Conservation (phyloP, 1,140 invertebrate species). For the Drepana arcuata region DNA sequence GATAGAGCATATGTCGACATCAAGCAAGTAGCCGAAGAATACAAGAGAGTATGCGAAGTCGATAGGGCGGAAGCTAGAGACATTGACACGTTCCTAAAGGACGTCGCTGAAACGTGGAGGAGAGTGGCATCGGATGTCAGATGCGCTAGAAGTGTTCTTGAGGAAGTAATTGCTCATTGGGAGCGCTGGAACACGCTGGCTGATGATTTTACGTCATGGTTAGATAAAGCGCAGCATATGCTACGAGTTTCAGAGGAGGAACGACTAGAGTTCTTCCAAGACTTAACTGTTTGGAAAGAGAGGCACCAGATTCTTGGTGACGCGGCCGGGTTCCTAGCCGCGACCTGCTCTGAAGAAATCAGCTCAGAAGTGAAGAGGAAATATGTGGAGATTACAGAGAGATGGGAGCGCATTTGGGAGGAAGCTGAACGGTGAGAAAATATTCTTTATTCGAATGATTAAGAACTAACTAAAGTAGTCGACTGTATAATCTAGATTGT, state of each 20-base stretch:
- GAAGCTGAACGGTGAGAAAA: constrained; percentile 80
- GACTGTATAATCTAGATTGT: no score
- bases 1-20: constrained; percentile 93
- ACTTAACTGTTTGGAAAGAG: constrained; percentile 91
- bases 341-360: constrained; percentile 87
- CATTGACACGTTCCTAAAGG: constrained; percentile 88
- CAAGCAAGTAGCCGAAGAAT: constrained; percentile 92
- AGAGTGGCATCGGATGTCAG: constrained; percentile 90
- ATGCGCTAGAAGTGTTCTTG: constrained; percentile 89
- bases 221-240: constrained; percentile 84
- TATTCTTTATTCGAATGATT: no score
- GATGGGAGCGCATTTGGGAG: constrained; percentile 87
- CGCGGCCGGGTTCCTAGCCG: constrained; percentile 89
- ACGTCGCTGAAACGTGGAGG: constrained; percentile 91
- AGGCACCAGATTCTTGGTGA: constrained; percentile 87
- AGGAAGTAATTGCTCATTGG: constrained; percentile 93
- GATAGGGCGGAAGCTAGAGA: constrained; percentile 82
- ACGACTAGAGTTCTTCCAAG: constrained; percentile 91
- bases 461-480: no score
- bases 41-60: constrained; percentile 88
- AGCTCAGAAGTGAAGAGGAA: constrained; percentile 83
- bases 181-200: constrained; percentile 83
- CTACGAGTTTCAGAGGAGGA: constrained; percentile 85
- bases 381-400: constrained; percentile 78
- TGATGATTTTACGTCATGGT: constrained; percentile 85